phyloP scores from a whole-genome alignment of 2,113 vertebrate species.

The Copsychus sechellarum region DNA sequence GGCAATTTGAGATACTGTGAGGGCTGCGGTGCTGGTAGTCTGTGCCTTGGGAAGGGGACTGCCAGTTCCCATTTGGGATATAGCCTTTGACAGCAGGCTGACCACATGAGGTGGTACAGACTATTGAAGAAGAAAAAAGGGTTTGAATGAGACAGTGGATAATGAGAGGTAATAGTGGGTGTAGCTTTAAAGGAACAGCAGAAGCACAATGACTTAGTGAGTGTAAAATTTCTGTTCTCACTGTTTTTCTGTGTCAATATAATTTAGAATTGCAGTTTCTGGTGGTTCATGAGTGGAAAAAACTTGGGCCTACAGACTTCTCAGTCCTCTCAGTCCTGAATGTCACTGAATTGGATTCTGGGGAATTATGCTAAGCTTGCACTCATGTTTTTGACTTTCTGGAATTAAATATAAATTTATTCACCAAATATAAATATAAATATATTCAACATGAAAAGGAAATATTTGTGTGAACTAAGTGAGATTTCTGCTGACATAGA shows the following conservation, averaged over 20 bases:
- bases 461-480: not conserved
- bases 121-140: not conserved
- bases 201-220: not conserved
- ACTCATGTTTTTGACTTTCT: not conserved
- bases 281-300: not conserved
- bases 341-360: not conserved
- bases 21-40: not conserved
- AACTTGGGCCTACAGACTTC: not conserved
- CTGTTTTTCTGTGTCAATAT: not conserved
- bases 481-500: not conserved
- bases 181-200: not conserved
- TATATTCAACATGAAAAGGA: not conserved
- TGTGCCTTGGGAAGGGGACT: fast-evolving
- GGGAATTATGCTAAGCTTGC: not conserved
- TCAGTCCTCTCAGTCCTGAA: not conserved
- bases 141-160: not conserved
- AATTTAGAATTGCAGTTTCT: not conserved
- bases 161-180: not conserved
- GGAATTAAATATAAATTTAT: not conserved
- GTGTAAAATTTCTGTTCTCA: not conserved
- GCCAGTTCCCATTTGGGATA: not conserved
- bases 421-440: not conserved
- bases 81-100: not conserved
- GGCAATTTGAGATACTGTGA: not conserved
- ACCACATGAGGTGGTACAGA: fast-evolving